A percentile compares a stretch with the other conserved stretches of the same genome.
Evolutionary conservation across 2,113 vertebrate genomes (phyloP).

Genomic region (Neogale vison): DNA sequence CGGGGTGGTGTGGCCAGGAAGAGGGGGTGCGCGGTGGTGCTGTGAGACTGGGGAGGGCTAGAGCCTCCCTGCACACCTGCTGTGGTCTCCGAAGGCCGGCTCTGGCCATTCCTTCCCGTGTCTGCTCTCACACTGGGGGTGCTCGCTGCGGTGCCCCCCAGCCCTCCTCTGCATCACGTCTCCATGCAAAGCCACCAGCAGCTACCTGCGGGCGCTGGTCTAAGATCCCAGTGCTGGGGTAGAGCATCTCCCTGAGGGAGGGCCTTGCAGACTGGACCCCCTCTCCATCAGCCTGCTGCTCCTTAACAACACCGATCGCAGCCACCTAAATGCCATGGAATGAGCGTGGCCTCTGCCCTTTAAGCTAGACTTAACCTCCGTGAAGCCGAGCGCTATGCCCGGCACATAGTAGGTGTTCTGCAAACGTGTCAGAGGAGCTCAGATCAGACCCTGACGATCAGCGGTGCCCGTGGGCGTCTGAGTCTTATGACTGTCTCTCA

Average conservation of each 20-base stretch:
- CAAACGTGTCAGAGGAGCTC: fast-evolving
- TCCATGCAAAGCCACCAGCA: neutral
- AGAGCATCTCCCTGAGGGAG: neutral
- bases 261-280: neutral
- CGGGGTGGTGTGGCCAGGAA: neutral
- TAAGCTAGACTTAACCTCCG: neutral
- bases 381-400: neutral
- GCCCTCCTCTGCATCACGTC: neutral
- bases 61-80: no score
- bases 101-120: fast-evolving
- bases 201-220: neutral
- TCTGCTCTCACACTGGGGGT: neutral
- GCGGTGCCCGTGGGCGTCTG: neutral
- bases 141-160: neutral
- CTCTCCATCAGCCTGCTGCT: neutral
- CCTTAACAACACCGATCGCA: neutral
- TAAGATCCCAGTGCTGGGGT: neutral
- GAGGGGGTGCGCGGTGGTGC: neutral
- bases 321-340: neutral
- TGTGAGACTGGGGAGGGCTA: neutral
- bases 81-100: neutral
- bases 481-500: neutral
- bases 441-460: neutral
- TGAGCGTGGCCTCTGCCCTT: neutral
- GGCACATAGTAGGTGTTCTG: neutral